Base-by-base conservation (phyloP, 2,888 invertebrate genomes). In the Folsomia manolachei region DNA sequence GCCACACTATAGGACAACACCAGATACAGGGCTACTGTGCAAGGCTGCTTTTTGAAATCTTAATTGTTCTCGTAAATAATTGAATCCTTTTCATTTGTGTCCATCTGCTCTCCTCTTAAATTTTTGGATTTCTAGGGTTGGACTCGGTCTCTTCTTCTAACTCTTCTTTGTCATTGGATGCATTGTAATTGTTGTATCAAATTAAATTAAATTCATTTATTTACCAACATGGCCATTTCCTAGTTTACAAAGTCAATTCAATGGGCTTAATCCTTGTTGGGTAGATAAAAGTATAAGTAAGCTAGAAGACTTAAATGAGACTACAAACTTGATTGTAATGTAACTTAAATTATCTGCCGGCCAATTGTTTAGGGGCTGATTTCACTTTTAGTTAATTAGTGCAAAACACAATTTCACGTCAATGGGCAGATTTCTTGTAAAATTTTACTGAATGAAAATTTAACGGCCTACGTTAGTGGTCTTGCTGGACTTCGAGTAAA, bases 51-150 rank as follows among this genome's bases (percentile, higher is more conserved):
- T 39, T 39, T 39, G 21, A 56, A 56, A 21, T 56, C 56, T 56
- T 56, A 56, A 56, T 56, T 56, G 56, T 56, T 56, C 56, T 21
- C 4, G 11, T 39, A 39, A 39, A 39, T 39, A 39, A 39, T 39
- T 39, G 39, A 56, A 56, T 19, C 21, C 56, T 21, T 56, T 56
- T 56, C n/a, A 56, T 56, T 56, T 56, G 21, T 56, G 56, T 56
- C 56, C 56, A 56, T 56, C 56, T 56, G 56, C 56, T 56, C 56
- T 19, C 56, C 56, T 56, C 56, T 19, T 19, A 56, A 56, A 56
- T 56, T 56, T 56, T 19, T 19, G 11, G 18, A 14, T 56, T 56
- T 56, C 56, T 56, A 4, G 56, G 56, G 56, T 39, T 39, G 39
- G 39, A 39, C 39, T 39, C 39, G 14, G 14, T 39, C 39, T 39